These are phyloP conservation scores for Prostheceraeus crozeri DNA, from an alignment of 2,888 invertebrate genomes.

Conservation along the genomic window DNA sequence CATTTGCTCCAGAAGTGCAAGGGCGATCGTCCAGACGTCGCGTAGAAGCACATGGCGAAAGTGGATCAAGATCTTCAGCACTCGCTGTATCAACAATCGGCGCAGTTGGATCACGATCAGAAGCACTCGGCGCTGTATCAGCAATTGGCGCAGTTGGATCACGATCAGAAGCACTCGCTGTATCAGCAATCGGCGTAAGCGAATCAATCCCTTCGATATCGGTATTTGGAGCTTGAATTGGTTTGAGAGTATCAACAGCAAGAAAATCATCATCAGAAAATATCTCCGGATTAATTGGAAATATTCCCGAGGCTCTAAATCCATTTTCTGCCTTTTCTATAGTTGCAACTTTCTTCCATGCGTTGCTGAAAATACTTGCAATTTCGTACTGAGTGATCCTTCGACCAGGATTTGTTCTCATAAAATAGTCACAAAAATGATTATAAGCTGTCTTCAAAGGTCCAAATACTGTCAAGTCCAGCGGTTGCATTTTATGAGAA, in stretches of 20 bases:
- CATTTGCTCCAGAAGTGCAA: no score
- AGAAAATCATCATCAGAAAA: constrained; percentile 32
- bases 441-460: constrained; percentile 48
- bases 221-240: no score
- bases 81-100: no score
- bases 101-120: no score
- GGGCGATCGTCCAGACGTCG: no score
- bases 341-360: constrained; percentile 6
- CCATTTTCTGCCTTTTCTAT: constrained; percentile 20
- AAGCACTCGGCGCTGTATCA: no score
- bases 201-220: no score
- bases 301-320: constrained; percentile 31
- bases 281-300: constrained; percentile 29
- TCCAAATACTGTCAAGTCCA: constrained; percentile 45
- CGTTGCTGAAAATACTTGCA: constrained; percentile 38
- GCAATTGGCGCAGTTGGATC: no score
- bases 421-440: constrained; percentile 49
- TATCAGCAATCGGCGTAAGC: no score
- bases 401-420: constrained; percentile 47
- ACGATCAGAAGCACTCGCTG: no score
- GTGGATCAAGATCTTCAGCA: no score
- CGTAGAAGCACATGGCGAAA: no score
- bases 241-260: not conserved
- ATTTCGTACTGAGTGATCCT: constrained; percentile 46
- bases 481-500: constrained; percentile 38